A percentile compares a stretch with the other conserved stretches of the same genome.
phyloP scores from a whole-genome alignment of 1,140 invertebrate genomes.

The Pseudomyrmex pallidus region DNA sequence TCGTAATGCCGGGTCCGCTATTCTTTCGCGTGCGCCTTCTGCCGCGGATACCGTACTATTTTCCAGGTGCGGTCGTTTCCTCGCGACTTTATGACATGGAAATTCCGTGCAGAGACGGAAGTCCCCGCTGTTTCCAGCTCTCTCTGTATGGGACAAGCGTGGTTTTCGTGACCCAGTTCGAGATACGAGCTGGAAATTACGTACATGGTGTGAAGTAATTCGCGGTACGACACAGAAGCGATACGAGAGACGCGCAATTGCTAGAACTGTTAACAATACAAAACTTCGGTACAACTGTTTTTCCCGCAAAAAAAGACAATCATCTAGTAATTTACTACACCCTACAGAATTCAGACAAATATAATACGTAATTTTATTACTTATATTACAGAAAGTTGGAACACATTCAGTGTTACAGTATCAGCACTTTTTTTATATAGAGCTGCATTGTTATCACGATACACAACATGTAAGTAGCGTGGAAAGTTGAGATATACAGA shows the following conservation, averaged over 20 bases:
- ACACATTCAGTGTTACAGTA: background rate
- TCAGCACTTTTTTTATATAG: background rate
- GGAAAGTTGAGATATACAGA: slow-evolving; percentile 66
- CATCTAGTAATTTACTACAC: too few relatives aligned
- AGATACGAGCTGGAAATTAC: slow-evolving; percentile 40
- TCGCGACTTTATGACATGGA: slow-evolving; percentile 39
- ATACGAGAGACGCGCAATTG: background rate
- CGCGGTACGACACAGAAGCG: slow-evolving; percentile 40
- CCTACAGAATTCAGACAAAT: too few relatives aligned
- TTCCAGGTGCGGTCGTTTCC: slow-evolving; percentile 4
- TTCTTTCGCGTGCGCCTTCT: slow-evolving; percentile 28
- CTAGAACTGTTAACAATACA: slow-evolving; percentile 19
- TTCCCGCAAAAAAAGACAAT: too few relatives aligned
- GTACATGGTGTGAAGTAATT: slow-evolving; percentile 38
- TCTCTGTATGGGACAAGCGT: background rate
- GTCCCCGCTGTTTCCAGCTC: slow-evolving; percentile 10
- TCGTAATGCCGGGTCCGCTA: slow-evolving; percentile 45
- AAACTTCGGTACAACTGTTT: slow-evolving; percentile 16
- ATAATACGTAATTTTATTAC: too few relatives aligned
- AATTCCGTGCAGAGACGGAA: slow-evolving; percentile 25
- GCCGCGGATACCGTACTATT: background rate
- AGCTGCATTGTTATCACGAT: background rate
- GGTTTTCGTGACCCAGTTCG: slow-evolving; percentile 37
- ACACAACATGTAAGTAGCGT: slow-evolving; percentile 13
- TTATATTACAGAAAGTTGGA: too few relatives aligned